Base-by-base conservation (phyloP, 2,888 invertebrate genomes). In the Drosophila greeni region DNA sequence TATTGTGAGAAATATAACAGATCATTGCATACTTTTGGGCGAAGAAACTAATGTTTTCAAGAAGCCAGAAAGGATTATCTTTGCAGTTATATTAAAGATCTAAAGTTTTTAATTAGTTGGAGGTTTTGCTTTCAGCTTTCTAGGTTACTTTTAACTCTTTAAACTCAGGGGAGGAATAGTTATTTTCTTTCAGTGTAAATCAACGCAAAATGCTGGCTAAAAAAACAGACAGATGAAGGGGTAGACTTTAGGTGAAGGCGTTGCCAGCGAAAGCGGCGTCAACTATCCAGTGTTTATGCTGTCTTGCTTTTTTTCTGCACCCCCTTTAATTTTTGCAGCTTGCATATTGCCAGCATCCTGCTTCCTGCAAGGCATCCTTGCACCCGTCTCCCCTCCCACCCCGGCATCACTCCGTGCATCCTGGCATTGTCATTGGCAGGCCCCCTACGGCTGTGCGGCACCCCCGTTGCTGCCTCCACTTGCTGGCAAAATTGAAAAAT, bases 401-500 rank as follows among this genome's bases (percentile, higher is more conserved):
- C 24, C 11, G 14, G 43, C 31, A 5, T 14, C 39, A 7, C 18
- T 16, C 40, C n/a, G 39, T 34, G 29, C 42, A 36, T 43, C 42
- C 45, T 54, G 26, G 16, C 36, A 14, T 59, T 67, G 66, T 67
- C 68, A 70, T 48, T 56, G 65, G 68, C 64, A 62, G 65, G 47
- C 48, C 55, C 59, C 57, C 40, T 53, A 57, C 40, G 70, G 43
- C 42, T 18, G 48, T 18, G 36, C 39, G 14, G 49, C 29, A 18
- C 33, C 51, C 56, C 47, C 61, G 26, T 9, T 23, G 31, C 33
- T 26, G 52, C 40, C 51, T 9, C 36, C 68, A 49, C 36, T 33
- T 48, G 20, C 14, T 26, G 14, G 45, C 48, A 72, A 78, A 82
- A 82, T 82, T 82, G 84, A 84, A 82, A 82, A 82, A 84, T 84